phyloP scores from a whole-genome alignment of 2,797 vertebrate species.

The Anabas testudineus region DNA sequence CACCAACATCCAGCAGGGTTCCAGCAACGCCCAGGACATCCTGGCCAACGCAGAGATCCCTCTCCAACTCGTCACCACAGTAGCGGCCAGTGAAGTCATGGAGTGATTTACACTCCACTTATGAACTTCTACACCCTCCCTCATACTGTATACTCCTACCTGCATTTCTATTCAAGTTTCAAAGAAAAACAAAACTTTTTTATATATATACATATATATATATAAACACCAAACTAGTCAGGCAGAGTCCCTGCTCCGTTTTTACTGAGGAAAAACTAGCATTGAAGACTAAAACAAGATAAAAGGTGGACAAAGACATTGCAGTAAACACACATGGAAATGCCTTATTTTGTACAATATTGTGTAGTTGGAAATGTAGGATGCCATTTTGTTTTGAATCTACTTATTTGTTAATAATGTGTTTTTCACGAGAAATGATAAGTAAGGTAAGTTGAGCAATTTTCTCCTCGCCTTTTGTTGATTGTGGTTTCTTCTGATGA shows the following conservation, averaged over 20 bases:
- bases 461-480: constrained; percentile 47
- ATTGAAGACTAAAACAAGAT: constrained; percentile 74
- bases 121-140: constrained; percentile 70
- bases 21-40: constrained; percentile 96
- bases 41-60: constrained; percentile 97
- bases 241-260: constrained; percentile 91
- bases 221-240: constrained; percentile 83
- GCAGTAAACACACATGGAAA: constrained; percentile 98
- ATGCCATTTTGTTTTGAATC: constrained; percentile 86
- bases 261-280: constrained; percentile 85
- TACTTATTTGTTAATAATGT: constrained; percentile 82
- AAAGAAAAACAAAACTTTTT: constrained; percentile 75
- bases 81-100: constrained; percentile 96
- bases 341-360: constrained; percentile 99
- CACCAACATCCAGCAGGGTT: constrained; percentile 99
- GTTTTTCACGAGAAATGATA: constrained; percentile 61
- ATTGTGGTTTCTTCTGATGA: constrained; percentile 56
- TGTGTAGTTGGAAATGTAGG: constrained; percentile 83
- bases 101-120: constrained; percentile 86
- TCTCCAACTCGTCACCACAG: constrained; percentile 98
- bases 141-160: constrained; percentile 76
- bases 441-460: constrained; percentile 49
- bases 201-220: constrained; percentile 79
- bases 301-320: constrained; percentile 91
- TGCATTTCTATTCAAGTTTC: constrained; percentile 79